These are phyloP conservation scores for Torymus texanus DNA, from an alignment of 2,888 invertebrate genomes.

Conservation along the genomic window DNA sequence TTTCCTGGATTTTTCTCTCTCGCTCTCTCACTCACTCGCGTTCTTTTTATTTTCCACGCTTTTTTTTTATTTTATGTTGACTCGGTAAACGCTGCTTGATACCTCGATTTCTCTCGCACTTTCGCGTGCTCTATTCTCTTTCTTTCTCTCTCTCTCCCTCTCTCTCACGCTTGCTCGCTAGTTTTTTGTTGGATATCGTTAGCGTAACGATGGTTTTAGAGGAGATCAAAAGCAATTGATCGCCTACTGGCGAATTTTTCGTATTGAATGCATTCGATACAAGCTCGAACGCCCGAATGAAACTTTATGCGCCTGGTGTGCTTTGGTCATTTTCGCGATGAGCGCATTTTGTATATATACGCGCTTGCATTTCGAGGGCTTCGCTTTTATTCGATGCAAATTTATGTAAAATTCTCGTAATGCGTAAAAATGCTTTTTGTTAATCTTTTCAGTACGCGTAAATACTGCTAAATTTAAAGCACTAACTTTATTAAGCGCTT, in stretches of 20 bases:
- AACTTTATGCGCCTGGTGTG: neutral
- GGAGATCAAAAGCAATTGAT: constrained; percentile 46
- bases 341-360: neutral
- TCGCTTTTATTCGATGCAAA: constrained; percentile 23
- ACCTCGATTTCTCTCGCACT: neutral
- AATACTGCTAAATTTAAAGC: constrained; percentile 12
- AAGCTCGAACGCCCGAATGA: constrained; percentile 2
- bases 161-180: neutral
- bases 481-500: neutral
- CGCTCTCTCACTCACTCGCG: neutral
- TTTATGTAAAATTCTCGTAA: neutral
- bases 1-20: constrained; percentile 41
- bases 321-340: constrained; percentile 6
- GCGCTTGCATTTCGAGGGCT: too few species aligned
- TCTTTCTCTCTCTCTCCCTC: neutral
- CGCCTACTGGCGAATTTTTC: constrained; percentile 13
- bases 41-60: constrained; percentile 24
- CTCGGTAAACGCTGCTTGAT: constrained; percentile 41
- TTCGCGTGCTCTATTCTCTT: neutral
- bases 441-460: neutral
- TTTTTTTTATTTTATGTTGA: constrained; percentile 30
- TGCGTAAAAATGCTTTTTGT: constrained; percentile 17
- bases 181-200: constrained; percentile 38
- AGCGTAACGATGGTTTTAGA: constrained; percentile 32
- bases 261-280: constrained; percentile 5